phyloP scores from a whole-genome alignment of 2,888 invertebrate species.

The Gastracanthus pulcherrimus region DNA sequence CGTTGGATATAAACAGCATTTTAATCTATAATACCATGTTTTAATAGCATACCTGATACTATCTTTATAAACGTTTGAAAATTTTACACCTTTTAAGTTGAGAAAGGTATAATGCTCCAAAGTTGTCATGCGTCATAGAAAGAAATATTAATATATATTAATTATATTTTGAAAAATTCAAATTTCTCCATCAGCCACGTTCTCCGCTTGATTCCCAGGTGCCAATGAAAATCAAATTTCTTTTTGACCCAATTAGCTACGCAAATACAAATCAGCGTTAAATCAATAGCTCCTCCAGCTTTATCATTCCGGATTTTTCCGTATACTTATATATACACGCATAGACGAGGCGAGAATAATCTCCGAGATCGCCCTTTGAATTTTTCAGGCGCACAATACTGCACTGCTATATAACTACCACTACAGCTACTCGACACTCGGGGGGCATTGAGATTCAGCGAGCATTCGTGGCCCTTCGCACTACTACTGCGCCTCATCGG shows the following conservation, averaged over 20 bases:
- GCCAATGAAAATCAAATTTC: background rate
- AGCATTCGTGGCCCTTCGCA: background rate
- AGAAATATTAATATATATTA: background rate
- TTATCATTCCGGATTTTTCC: too few species aligned
- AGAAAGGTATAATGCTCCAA: too few species aligned
- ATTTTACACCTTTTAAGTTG: too few species aligned
- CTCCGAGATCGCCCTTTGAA: slow-evolving; percentile 19
- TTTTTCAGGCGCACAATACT: slow-evolving; percentile 16
- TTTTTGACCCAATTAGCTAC: background rate
- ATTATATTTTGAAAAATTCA: background rate
- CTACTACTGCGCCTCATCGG: background rate
- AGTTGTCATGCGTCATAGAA: background rate
- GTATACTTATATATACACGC: background rate
- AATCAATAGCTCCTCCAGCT: background rate
- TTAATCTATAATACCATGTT: too few species aligned
- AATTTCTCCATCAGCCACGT: background rate
- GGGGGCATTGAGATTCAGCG: slow-evolving; percentile 31
- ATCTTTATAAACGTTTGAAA: too few species aligned
- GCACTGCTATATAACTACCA: too few species aligned
- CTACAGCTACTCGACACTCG: too few species aligned
- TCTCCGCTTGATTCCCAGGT: too few species aligned
- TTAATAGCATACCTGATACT: too few species aligned
- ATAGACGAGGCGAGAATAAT: background rate
- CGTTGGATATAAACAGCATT: too few species aligned
- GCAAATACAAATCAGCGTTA: background rate